These are phyloP conservation scores for Trematocara unimaculatum DNA, from an alignment of 2,113 vertebrate species.

Conservation along the genomic window DNA sequence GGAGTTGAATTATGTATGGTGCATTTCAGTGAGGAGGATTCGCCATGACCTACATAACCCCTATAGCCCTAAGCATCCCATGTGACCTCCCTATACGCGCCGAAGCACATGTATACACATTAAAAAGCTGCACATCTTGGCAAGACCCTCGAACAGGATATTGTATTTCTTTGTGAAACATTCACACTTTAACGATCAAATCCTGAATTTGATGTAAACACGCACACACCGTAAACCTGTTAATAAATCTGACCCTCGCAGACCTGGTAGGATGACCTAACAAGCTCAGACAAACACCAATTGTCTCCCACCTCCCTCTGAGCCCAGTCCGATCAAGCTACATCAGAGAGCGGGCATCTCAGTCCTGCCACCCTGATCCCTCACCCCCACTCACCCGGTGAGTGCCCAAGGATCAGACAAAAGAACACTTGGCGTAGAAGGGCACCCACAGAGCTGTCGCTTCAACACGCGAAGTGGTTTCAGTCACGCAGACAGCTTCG, in stretches of 20 bases:
- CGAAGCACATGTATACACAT: constrained; percentile 27
- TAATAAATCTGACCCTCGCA: constrained; percentile 30
- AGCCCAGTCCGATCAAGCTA: constrained; percentile 42
- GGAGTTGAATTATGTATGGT: constrained; percentile 76
- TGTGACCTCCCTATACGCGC: constrained; percentile 39
- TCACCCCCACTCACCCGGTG: constrained; percentile 29
- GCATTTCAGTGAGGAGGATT: constrained; percentile 63
- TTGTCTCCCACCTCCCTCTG: constrained; percentile 25
- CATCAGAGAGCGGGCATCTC: constrained; percentile 56
- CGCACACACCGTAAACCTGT: not conserved
- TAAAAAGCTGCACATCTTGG: not conserved
- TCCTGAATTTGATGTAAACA: not conserved
- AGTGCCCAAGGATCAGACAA: constrained; percentile 54
- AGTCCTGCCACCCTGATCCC: constrained; percentile 40
- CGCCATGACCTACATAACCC: constrained; percentile 77
- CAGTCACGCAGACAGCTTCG: constrained; percentile 31
- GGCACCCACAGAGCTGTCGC: constrained; percentile 38
- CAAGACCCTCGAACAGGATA: not conserved
- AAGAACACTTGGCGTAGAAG: constrained; percentile 35
- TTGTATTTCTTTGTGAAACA: not conserved
- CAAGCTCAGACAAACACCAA: constrained; percentile 53
- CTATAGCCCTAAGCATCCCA: constrained; percentile 67
- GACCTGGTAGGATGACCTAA: constrained; percentile 43
- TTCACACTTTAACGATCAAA: not conserved
- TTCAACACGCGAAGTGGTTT: constrained; percentile 40